Evolutionary conservation across 2,113 vertebrate genomes (phyloP).

Genomic region (Aix galericulata): DNA sequence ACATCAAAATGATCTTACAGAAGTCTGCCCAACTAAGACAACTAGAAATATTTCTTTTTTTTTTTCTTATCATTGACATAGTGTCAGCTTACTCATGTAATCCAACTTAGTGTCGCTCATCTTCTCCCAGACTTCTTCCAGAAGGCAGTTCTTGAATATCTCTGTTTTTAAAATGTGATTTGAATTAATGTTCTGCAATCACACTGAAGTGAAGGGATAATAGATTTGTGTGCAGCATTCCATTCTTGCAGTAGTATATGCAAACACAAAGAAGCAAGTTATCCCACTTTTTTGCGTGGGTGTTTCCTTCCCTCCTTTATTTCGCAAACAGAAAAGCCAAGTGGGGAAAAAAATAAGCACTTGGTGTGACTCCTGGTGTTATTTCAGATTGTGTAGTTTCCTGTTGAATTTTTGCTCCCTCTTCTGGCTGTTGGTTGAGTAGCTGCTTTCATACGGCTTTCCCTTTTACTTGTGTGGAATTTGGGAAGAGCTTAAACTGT

Average conservation of each 20-base stretch:
- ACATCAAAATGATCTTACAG: neutral
- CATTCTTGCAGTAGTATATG: neutral
- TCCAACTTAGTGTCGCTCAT: neutral
- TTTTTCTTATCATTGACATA: neutral
- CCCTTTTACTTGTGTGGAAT: neutral
- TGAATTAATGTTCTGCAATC: neutral
- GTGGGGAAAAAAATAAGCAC: neutral
- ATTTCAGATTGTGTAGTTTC: neutral
- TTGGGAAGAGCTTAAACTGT: neutral
- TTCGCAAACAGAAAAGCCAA: neutral
- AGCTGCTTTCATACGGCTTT: neutral
- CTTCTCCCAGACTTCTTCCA: neutral
- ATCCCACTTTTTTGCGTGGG: neutral
- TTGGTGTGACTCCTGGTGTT: neutral
- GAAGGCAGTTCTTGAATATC: neutral
- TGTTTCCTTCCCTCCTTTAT: neutral
- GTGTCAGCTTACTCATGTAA: neutral
- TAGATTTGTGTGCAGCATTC: neutral
- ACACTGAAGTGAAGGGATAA: neutral
- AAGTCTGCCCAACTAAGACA: neutral
- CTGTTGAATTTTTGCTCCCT: constrained; percentile 5
- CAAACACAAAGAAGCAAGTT: neutral
- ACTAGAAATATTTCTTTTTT: neutral
- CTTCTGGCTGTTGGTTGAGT: neutral
- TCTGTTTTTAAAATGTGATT: neutral